Conservation (phyloP, 2,113 vertebrate species). For the Romanogobio albipinnatus region DNA sequence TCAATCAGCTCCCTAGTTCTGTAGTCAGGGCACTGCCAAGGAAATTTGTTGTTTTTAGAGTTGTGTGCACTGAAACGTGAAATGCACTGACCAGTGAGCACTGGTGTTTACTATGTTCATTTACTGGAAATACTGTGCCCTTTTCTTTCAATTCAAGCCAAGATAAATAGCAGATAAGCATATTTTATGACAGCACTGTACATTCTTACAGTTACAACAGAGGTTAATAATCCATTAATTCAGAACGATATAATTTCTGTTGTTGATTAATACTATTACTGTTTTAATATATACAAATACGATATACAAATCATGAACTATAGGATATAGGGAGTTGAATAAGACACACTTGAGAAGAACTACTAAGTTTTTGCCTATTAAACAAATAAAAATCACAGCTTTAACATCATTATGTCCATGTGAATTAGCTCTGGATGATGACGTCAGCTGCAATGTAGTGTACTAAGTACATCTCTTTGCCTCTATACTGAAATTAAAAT, state of each 20-base stretch:
- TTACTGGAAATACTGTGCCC: not conserved
- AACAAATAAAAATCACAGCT: not conserved
- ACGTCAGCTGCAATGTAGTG: not conserved
- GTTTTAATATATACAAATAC: too few species aligned
- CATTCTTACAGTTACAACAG: not conserved
- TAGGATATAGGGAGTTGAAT: too few species aligned
- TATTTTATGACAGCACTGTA: not conserved
- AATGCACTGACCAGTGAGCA: not conserved
- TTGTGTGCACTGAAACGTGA: not conserved
- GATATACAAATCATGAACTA: too few species aligned
- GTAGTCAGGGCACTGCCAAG: not conserved
- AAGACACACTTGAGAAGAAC: too few species aligned
- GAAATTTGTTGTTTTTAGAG: not conserved
- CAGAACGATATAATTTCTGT: too few species aligned
- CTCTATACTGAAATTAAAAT: not conserved
- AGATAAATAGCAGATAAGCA: not conserved
- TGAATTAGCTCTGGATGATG: not conserved
- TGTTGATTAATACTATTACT: too few species aligned
- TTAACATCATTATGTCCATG: not conserved
- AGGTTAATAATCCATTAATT: not conserved
- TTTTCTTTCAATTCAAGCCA: not conserved
- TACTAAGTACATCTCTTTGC: not conserved
- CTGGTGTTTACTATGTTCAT: not conserved
- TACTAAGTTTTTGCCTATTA: not conserved
- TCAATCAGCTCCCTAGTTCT: not conserved